Evolutionary conservation across 1,140 invertebrate species (phyloP).

Genomic region (Hyles euphorbiae): DNA sequence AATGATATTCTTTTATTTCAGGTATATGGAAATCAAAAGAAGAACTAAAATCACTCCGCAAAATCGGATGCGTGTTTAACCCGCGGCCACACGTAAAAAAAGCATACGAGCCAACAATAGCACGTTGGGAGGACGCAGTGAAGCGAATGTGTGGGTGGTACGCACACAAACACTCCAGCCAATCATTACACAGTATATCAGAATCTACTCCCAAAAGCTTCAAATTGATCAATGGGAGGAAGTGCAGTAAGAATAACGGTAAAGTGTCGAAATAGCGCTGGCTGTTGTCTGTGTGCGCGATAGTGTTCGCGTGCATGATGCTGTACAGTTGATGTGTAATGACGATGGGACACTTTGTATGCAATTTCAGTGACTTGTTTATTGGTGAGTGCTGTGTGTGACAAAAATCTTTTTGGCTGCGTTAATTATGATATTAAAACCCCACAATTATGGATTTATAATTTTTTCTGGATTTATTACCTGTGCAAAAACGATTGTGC

Average conservation of each 20-base stretch:
- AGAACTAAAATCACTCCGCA: constrained; percentile 78
- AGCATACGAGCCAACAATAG: constrained; percentile 66
- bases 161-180: constrained; percentile 5
- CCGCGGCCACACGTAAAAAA: constrained; percentile 72
- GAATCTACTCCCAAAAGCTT: constrained; percentile 21
- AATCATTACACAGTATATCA: constrained; percentile 15
- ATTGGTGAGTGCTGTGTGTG: too few species aligned
- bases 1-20: constrained; percentile 43
- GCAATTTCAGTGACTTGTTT: too few species aligned
- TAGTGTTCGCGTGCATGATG: constrained; percentile 38
- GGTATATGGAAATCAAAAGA: constrained; percentile 84
- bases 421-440: too few species aligned
- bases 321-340: constrained; percentile 45
- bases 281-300: constrained; percentile 42
- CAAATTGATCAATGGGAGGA: constrained; percentile 30
- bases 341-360: background rate
- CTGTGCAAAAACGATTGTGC: too few species aligned
- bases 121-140: constrained; percentile 82
- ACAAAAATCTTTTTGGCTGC: too few species aligned
- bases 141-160: constrained; percentile 83
- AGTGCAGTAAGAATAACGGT: constrained; percentile 30
- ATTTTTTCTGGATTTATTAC: too few species aligned
- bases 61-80: constrained; percentile 78
- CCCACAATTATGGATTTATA: too few species aligned
- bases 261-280: constrained; percentile 51